Base-by-base conservation (phyloP, 2,113 vertebrate genomes). In the Planiliza haematocheilus region DNA sequence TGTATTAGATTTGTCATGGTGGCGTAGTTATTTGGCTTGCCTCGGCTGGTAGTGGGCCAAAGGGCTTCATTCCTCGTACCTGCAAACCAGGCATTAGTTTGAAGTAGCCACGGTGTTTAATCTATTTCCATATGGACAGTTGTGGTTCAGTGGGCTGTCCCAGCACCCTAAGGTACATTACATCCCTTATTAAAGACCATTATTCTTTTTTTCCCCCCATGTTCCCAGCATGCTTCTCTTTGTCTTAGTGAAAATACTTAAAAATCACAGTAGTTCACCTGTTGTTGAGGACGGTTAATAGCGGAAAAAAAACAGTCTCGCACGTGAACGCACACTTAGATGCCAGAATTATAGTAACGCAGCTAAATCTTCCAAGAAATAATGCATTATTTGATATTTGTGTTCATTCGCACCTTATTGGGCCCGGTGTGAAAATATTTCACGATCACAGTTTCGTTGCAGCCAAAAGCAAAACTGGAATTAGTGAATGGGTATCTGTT, bases 1-100 rank as follows among this genome's bases (percentile, higher is more conserved):
- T 92, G 88, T 84, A 79, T 92, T 89, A 89, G 72, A 90, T 90
- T 88, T 45, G 89, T 89, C 87, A 90, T 21, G 70, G 86, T 82
- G 80, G 66, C 20, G 48, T 38, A 21, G 73, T 82, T 77, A 72
- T 79, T 82, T 79, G 73, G 61, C 53, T 78, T 42, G n/a, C 37
- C 66, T 37, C 82, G 41, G 64, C 84, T 76, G 70, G 65, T 79
- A 37, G 37, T 3, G 77, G 77, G 39, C 81, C 65, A 83, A 41
- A 80, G 70, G 64, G 51, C 52, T 60, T 74, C 68, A 83, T 61
- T 74, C 66, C 46, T n/a, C 46, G 46, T 67, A 60, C 74, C 55
- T 74, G 61, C 71, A 74, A 68, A 53, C 52, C 72, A 70, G 18
- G 61, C 70, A 51, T 79, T 74, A 69, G 67, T 72, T 82, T 78